Base-by-base conservation (phyloP, 2,113 vertebrate genomes). In the Lipotes vexillifer region DNA sequence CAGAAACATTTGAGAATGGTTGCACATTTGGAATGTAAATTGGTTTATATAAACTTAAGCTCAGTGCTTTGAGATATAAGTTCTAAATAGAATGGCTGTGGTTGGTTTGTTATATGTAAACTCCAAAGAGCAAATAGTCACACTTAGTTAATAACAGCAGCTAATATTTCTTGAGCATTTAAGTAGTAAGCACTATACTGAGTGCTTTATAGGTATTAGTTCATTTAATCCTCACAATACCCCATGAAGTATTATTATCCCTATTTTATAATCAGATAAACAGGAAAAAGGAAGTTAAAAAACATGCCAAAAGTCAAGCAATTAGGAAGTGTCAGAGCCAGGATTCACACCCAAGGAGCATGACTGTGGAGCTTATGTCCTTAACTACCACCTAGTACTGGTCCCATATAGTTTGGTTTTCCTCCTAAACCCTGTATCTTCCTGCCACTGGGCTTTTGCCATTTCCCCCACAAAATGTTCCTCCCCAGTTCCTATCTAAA, bases 181-280 rank as follows among this genome's bases (percentile, higher is more conserved):
- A 75, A 55, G 27, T 83, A 36, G 21, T 93, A 94, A 89, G 29
- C 31, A 65, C 52, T 77, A 59, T 74, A 55, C 82, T 82, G 36
- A 89, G 21, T 65, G 18, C n/a, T 80, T 93, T 93, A 46, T 68
- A 80, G 66, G 23, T 72, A 81, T 74, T 81, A 80, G 31, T 86
- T 29, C 46, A 75, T 71, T 86, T 77, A 93, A 63, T 77, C 65
- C 27, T 74, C 29, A 82, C 72, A 84, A 63, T 55, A 57, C n/a
- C 44, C 55, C 90, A 41, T 65, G 8, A 90, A 90, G 21, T 92
- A 81, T 55, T 95, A 69, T 80, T 91, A 91, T 55, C 27, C 78
- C 78, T 82, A 82, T 96, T 96, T 94, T 71, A 90, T 59, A 90
- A 77, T 77, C n/a, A 68, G 61, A 91, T 84, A 93, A 94, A 87